Conservation (phyloP, 1,140 invertebrate genomes). For the Zaprionus gabonicus region DNA sequence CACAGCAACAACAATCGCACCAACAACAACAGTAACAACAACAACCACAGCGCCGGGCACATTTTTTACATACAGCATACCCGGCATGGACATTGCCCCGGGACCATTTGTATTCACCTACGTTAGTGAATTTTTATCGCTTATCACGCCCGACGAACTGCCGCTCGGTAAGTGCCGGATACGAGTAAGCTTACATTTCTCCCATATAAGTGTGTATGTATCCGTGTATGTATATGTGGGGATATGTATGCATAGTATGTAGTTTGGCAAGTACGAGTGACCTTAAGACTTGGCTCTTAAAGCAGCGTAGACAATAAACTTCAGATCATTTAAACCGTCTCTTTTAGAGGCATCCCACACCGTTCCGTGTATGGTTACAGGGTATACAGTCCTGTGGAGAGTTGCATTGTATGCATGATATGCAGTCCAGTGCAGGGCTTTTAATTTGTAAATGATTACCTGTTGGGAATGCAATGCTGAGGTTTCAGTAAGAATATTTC, state of each 20-base stretch:
- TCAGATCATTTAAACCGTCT: too few species aligned
- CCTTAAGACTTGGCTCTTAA: neutral
- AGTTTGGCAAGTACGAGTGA: neutral
- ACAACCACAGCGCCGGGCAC: slow-evolving; percentile 67
- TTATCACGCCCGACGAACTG: slow-evolving; percentile 86
- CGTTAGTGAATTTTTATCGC: slow-evolving; percentile 85
- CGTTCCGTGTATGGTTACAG: too few species aligned
- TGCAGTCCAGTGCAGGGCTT: too few species aligned
- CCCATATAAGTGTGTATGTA: neutral
- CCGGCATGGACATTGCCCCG: slow-evolving; percentile 85
- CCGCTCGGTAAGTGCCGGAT: slow-evolving; percentile 85
- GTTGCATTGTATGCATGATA: too few species aligned
- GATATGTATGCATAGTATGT: neutral
- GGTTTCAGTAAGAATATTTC: too few species aligned
- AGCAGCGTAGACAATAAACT: too few species aligned
- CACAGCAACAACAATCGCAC: slow-evolving; percentile 49
- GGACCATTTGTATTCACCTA: slow-evolving; percentile 86
- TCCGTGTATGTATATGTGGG: neutral
- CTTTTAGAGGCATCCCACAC: too few species aligned
- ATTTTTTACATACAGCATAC: slow-evolving; percentile 85
- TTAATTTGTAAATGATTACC: too few species aligned
- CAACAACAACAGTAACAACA: slow-evolving; percentile 45
- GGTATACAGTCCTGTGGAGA: too few species aligned
- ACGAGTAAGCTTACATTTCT: slow-evolving; percentile 22
- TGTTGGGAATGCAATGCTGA: too few species aligned